A percentile compares a stretch with the other conserved stretches of the same genome.
Conservation (phyloP, 2,113 vertebrate species). For the Calyptomena viridis region DNA sequence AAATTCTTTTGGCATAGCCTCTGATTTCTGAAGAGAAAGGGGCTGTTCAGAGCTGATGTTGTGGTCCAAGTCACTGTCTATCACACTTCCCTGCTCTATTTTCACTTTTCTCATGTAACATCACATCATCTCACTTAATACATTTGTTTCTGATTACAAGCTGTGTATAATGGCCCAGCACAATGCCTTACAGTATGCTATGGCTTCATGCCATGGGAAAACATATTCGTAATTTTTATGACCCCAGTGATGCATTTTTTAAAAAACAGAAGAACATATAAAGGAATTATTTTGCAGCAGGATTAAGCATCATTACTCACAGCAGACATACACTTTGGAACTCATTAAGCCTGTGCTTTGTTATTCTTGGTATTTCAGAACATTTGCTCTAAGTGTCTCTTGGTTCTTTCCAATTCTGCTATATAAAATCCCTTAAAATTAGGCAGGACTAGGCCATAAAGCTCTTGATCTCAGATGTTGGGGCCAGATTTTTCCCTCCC, state of each 20-base stretch:
- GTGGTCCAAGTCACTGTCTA: slow-evolving; percentile 60
- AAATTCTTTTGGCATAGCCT: slow-evolving; percentile 49
- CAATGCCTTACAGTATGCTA: slow-evolving; percentile 61
- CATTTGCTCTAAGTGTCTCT: slow-evolving; percentile 37
- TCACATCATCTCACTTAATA: slow-evolving; percentile 71
- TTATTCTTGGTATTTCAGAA: slow-evolving; percentile 68
- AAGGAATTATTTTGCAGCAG: slow-evolving; percentile 73
- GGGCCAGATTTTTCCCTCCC: neutral
- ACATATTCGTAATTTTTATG: slow-evolving; percentile 78
- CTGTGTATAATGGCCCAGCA: slow-evolving; percentile 61
- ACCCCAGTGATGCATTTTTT: slow-evolving; percentile 71
- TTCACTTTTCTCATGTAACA: slow-evolving; percentile 75
- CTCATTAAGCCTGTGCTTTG: slow-evolving; percentile 61
- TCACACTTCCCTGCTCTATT: slow-evolving; percentile 53
- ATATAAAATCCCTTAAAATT: slow-evolving; percentile 39
- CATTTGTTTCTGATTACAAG: slow-evolving; percentile 81
- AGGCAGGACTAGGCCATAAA: slow-evolving; percentile 28
- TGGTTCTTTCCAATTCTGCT: slow-evolving; percentile 50
- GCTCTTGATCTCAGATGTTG: slow-evolving; percentile 6
- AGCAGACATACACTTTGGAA: slow-evolving; percentile 65
- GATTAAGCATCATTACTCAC: slow-evolving; percentile 67
- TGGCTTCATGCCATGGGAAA: slow-evolving; percentile 78
- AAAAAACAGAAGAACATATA: slow-evolving; percentile 67
- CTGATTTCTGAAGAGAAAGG: slow-evolving; percentile 41
- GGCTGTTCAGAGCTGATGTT: slow-evolving; percentile 42